These are phyloP conservation scores for Nanorana parkeri DNA, from an alignment of 2,113 vertebrate genomes.

Conservation along the genomic window DNA sequence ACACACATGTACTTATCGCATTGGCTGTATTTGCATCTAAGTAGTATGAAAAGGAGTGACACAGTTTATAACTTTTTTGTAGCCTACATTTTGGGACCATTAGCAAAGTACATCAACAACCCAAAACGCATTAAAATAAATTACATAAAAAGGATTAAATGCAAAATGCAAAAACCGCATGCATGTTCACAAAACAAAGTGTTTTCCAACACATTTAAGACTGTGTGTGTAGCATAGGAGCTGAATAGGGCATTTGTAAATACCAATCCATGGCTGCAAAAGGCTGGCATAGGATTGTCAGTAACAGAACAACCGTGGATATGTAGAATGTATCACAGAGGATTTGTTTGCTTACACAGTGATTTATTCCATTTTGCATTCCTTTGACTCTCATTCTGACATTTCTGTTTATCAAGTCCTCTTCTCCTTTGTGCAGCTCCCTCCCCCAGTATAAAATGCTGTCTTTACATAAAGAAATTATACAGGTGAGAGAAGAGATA, in stretches of 20 bases:
- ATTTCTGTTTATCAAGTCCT: conserved; percentile 16
- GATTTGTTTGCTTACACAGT: conserved; percentile 12
- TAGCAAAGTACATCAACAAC: too few relatives aligned
- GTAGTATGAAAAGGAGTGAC: too few relatives aligned
- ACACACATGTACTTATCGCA: too few relatives aligned
- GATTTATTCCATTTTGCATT: conserved; percentile 23
- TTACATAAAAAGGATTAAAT: too few relatives aligned
- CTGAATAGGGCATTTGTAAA: too few relatives aligned
- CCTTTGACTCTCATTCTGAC: conserved; percentile 21
- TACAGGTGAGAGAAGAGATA: conserved; percentile 46
- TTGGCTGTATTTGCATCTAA: too few relatives aligned
- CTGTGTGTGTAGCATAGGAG: background rate
- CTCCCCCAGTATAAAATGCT: conserved; percentile 4
- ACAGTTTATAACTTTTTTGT: too few relatives aligned
- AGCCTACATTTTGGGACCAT: too few relatives aligned
- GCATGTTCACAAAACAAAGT: background rate
- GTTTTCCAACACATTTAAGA: background rate
- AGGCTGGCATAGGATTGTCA: background rate
- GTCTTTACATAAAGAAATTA: conserved; percentile 41
- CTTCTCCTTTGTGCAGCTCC: conserved; percentile 19
- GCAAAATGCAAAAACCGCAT: too few relatives aligned
- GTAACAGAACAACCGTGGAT: background rate
- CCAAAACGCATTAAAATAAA: too few relatives aligned
- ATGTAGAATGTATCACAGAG: background rate
- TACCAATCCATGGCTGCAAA: background rate